Evolutionary conservation across 1,140 invertebrate genomes (phyloP), one percentile per base, ranked within the genome.

Genomic region (Panagrolaimus sp.): DNA sequence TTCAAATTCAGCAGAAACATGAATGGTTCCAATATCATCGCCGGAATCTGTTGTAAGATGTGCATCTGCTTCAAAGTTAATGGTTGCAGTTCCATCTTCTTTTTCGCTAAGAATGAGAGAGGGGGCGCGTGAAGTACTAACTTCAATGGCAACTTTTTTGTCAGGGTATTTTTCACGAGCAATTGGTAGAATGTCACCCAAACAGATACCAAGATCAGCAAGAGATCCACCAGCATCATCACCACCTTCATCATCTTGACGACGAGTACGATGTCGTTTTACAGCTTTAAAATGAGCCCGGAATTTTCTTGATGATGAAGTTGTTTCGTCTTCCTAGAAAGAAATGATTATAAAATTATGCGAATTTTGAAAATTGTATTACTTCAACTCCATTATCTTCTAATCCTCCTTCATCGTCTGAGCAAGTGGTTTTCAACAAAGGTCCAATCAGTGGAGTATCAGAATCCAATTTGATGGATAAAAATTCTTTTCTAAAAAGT

Each of bases 81-180:
- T 44, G 7, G 69, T 76, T 4, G 72, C 79, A 20, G 69, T 66
- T 11, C 31, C 79, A 51, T 81, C 79, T 65, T 76, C 81, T 27
- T 63, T 23, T 9, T 46, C 43, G 47, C 68, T 73, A 20, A 81
- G 64, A 20, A 79, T 20, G 5, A 81, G 62, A 4, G 78, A 82
- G 9, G 79, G 79, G 13, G 79, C 79, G 23, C 74, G 71, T 11
- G 70, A 67, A 23, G 79, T 82, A 44, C 65, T 27, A 51, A 81
- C 74, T 38, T 74, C 63, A 25, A 81, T 69, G 43, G 66, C 72
- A 47, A 81, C 69, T 27, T 71, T 74, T 61, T 81, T 70, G 57
- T 81, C 79, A 0, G 79, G 79, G 65, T 81, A 82, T 25, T 75
- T 78, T 61, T 82, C 78, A n/a, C 79, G 68, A 43, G 82, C 68